Base-by-base conservation (phyloP, 2,113 vertebrate species). In the Podarcis cretensis region DNA sequence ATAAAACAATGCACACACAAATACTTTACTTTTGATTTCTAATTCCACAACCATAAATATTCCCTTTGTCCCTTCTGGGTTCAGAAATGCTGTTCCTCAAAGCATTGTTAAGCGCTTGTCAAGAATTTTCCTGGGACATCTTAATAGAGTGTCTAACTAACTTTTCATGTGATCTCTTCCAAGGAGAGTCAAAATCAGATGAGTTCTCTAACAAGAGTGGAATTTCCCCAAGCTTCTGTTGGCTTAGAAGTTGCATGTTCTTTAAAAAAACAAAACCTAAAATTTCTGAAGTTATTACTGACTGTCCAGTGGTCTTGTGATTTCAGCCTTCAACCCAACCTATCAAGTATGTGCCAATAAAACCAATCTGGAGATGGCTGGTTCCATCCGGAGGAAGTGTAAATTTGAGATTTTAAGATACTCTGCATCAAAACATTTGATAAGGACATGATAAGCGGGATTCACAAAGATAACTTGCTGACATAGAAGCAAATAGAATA, bases 191-290 rank as follows among this genome's bases (percentile, higher is more conserved):
- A 91, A 82, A 90, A 90, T 79, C 59, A 35, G n/a, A 81, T 63
- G 35, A 35, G 1, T 68, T 89, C 21, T 65, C 63, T 90, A 92
- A 14, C 90, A 93, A 1, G 68, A 89, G 73, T n/a, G 6, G 82
- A 30, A 90, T 91, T 92, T 92, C 84, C 87, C 88, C 71, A 81
- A 89, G 48, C 83, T 94, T 95, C 35, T 92, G 13, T 94, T 95
- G 95, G 92, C 94, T 82, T 90, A 69, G 27, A 76, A 20, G 65
- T 92, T 1, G 0, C 82, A 5, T 78, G 23, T 82, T 43, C 6
- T 43, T 43, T 43, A 43, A 43, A 40, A 40, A 40, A 40, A 37
- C 35, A 37, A 37, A 37, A 37, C 35, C 35, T 37, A 37, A 40
- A 74, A 81, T 85, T 87, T 92, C 69, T 91, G 83, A 48, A 92